Evolutionary conservation across 2,797 vertebrate species (phyloP).

Genomic region (Carduelis carduelis): DNA sequence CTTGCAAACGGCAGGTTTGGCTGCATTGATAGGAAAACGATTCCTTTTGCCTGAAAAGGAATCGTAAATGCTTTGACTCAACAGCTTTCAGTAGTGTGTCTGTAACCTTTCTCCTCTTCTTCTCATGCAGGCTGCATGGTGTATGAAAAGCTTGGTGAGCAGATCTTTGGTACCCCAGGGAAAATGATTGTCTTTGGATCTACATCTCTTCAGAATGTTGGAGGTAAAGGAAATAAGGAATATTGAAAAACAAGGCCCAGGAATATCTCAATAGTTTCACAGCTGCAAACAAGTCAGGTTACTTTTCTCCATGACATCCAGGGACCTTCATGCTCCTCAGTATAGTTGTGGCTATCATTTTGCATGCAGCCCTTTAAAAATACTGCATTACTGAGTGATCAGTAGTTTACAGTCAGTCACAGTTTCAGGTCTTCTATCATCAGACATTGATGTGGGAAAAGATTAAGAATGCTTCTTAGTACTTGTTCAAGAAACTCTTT

Average conservation of each 20-base stretch:
- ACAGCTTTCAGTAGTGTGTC: not conserved
- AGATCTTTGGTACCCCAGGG: conserved; percentile 78
- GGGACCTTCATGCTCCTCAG: not conserved
- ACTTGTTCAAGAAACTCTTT: not conserved
- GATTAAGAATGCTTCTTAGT: not conserved
- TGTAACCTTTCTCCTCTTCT: not conserved
- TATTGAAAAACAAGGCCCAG: not conserved
- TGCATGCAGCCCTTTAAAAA: not conserved
- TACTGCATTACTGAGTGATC: not conserved
- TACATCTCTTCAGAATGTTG: conserved; percentile 80
- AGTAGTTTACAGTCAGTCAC: not conserved
- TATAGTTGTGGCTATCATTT: not conserved
- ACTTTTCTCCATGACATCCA: not conserved
- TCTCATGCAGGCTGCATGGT: conserved; percentile 77
- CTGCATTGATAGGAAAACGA: not conserved
- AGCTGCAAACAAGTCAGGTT: not conserved
- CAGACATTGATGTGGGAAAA: not conserved
- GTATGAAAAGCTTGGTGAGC: conserved; percentile 81
- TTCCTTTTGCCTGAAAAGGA: not conserved
- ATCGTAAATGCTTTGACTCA: not conserved
- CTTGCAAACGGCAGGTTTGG: not conserved
- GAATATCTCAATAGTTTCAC: not conserved
- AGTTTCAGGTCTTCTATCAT: not conserved
- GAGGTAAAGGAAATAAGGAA: conserved; percentile 70
- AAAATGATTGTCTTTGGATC: conserved; percentile 79